phyloP scores from a whole-genome alignment of 2,888 invertebrate genomes.

The Noctua pronuba region DNA sequence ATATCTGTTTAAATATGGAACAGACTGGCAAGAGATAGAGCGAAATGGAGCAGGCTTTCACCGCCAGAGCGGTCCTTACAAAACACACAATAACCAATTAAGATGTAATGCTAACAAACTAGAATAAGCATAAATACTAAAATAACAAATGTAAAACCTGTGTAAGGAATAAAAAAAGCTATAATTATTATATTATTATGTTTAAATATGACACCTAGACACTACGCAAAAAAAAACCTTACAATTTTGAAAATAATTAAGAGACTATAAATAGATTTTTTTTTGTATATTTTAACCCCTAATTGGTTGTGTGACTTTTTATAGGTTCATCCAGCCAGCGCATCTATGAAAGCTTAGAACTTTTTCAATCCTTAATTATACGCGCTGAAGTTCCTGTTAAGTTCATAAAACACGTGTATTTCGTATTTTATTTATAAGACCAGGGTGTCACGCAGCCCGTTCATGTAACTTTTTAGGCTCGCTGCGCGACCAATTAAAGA shows the following conservation, averaged over 20 bases:
- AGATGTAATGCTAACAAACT: too few species aligned
- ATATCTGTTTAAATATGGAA: not conserved
- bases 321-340: not conserved
- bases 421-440: not conserved
- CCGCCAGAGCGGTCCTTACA: too few species aligned
- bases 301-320: too few species aligned
- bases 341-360: not conserved
- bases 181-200: too few species aligned
- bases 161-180: too few species aligned
- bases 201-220: not conserved
- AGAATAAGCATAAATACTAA: too few species aligned
- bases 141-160: too few species aligned
- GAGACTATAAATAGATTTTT: not conserved
- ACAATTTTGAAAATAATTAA: not conserved
- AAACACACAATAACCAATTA: too few species aligned
- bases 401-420: slow-evolving; percentile 1
- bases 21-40: too few species aligned
- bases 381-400: too few species aligned
- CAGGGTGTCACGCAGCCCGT: too few species aligned
- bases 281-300: not conserved
- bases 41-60: too few species aligned
- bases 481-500: not conserved
- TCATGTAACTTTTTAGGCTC: not conserved
- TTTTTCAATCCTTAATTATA: not conserved
- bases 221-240: not conserved